Evolutionary conservation across 2,888 invertebrate genomes (phyloP).

Genomic region (Melitaea athalia): DNA sequence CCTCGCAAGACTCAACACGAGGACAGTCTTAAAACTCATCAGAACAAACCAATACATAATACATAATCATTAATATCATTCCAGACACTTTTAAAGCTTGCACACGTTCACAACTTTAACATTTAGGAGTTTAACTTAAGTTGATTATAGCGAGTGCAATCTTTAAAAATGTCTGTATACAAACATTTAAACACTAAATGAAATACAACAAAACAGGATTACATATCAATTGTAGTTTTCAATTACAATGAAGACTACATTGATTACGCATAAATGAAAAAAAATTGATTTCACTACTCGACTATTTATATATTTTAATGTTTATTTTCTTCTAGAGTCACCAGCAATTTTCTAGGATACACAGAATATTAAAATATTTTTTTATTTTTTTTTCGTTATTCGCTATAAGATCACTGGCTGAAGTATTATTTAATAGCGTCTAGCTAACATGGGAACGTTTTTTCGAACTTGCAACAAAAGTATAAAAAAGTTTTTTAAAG

Average conservation of each 20-base stretch:
- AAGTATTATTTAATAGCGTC: constrained; percentile 18
- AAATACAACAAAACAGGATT: constrained; percentile 49
- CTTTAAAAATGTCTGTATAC: constrained; percentile 11
- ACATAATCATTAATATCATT: constrained; percentile 22
- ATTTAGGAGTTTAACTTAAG: neutral
- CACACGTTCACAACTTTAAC: neutral
- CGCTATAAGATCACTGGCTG: constrained; percentile 34
- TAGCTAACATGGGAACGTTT: constrained; percentile 33
- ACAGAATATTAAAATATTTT: constrained; percentile 39
- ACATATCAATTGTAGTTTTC: constrained; percentile 68
- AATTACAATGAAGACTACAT: constrained; percentile 68
- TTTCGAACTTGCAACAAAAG: constrained; percentile 32
- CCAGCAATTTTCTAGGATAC: constrained; percentile 37
- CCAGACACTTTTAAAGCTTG: constrained; percentile 5
- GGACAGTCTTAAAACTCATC: constrained; percentile 40
- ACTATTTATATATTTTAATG: constrained; percentile 35
- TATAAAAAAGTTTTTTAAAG: constrained; percentile 10
- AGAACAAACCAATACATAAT: constrained; percentile 30
- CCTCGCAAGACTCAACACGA: constrained; percentile 26
- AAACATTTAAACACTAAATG: constrained; percentile 30
- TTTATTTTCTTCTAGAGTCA: constrained; percentile 21
- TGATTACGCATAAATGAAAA: constrained; percentile 47
- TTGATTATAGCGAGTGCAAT: constrained; percentile 17
- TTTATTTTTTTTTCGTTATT: constrained; percentile 32
- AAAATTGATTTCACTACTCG: constrained; percentile 43